Base-by-base conservation (phyloP, 1,140 invertebrate genomes). In the Leguminivora glycinivorella region DNA sequence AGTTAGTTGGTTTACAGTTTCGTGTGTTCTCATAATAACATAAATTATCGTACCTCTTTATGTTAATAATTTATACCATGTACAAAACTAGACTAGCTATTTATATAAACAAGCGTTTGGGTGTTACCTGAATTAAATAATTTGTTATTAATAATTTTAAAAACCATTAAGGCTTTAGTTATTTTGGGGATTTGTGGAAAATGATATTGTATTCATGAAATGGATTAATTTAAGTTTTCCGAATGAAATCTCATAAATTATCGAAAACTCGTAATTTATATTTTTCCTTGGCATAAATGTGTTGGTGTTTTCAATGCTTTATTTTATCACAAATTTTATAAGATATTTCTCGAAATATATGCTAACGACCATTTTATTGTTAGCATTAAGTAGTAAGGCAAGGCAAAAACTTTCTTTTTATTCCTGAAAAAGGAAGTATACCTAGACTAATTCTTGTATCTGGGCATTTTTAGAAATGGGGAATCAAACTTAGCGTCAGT, bases 41-140 rank as follows among this genome's bases (percentile, higher is more conserved):
- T 60, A 60, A 60, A 60, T 26, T 24, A 60, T 60, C 25, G 4
- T 47, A 43, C 40, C 47, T 52, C 5, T 52, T 63, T 29, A 31
- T 63, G 25, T 63, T 29, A 31, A 17, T 63, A 58, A 63, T 63
- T 63, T 63, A 29, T 63, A 63, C 26, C 26, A 29, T 63, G 58
- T 63, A 63, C 58, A 63, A 63, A 29, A 63, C 58, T 63, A 31
- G 26, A 26, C 1, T 63, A 63, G 58, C 29, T 63, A 63, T n/a
- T 29, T 29, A 63, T 17, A 63, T 29, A 34, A 24, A 63, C 25
- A 63, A 63, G 5, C 26, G 26, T 63, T 63, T 63, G 26, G 26
- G 26, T 63, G 58, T 63, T 63, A 52, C 47, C 47, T 52, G 19
- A 19, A 9, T 4, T 22, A 22, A 52, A 9, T 9, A 19, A 9